Evolutionary conservation across 2,888 invertebrate genomes (phyloP).

Genomic region (Scaptomyza tumidula): DNA sequence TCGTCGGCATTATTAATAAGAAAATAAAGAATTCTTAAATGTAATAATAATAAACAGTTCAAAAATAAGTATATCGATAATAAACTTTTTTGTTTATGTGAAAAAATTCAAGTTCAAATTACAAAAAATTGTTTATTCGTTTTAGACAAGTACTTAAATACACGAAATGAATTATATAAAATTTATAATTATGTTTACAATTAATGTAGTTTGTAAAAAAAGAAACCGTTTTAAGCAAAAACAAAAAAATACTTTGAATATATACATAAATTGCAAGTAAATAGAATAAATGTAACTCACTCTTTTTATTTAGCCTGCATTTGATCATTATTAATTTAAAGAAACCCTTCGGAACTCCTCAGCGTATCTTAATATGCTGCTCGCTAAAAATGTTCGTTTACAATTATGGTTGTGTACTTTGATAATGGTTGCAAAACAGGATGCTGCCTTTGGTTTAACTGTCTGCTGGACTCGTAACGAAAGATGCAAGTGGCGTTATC

Average conservation of each 20-base stretch:
- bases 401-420: not conserved
- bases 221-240: constrained; percentile 72
- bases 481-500: not conserved
- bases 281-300: constrained; percentile 77
- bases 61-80: constrained; percentile 40
- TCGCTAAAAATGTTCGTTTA: too few species aligned
- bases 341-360: too few species aligned
- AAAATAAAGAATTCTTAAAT: constrained; percentile 9
- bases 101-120: constrained; percentile 61
- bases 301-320: constrained; percentile 71
- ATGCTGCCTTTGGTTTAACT: not conserved
- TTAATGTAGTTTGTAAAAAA: constrained; percentile 77
- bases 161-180: constrained; percentile 66
- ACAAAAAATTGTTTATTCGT: constrained; percentile 54
- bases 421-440: not conserved
- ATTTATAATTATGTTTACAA: constrained; percentile 74
- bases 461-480: not conserved
- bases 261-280: constrained; percentile 80
- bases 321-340: constrained; percentile 23
- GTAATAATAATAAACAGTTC: constrained; percentile 11
- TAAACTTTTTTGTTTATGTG: constrained; percentile 26
- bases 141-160: constrained; percentile 59
- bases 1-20: constrained; percentile 16
- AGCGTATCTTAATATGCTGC: too few species aligned
- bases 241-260: constrained; percentile 70